Evolutionary conservation across 2,888 invertebrate genomes (phyloP).

Genomic region (Fissipunctia ypsillon): DNA sequence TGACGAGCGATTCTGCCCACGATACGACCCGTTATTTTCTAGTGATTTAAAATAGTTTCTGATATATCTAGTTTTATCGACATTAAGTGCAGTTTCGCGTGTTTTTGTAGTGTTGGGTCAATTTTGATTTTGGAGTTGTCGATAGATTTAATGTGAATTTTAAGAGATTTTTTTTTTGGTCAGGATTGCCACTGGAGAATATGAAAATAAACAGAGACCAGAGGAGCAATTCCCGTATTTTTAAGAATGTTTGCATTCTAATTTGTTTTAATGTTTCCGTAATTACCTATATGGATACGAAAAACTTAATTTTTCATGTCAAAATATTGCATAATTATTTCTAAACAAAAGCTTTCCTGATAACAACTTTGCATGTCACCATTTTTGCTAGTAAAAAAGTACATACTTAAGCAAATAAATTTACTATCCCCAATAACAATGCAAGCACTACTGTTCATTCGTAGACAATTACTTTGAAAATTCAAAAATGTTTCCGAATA

Average conservation of each 20-base stretch:
- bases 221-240: not conserved
- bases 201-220: too few species aligned
- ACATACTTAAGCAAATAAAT: not conserved
- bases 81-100: slow-evolving; percentile 85
- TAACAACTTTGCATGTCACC: not conserved
- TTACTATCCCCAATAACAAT: not conserved
- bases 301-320: not conserved
- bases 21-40: slow-evolving; percentile 73
- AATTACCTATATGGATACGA: not conserved
- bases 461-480: slow-evolving; percentile 5
- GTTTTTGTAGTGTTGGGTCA: slow-evolving; percentile 60
- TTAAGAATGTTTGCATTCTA: not conserved
- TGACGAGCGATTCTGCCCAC: slow-evolving; percentile 80
- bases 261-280: not conserved
- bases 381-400: not conserved
- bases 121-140: slow-evolving; percentile 14
- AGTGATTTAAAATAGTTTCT: slow-evolving; percentile 84
- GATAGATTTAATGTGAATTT: slow-evolving; percentile 23
- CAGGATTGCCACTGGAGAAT: not conserved
- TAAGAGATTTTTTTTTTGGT: not conserved
- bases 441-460: not conserved
- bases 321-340: not conserved
- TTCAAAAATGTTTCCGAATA: slow-evolving; percentile 29
- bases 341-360: not conserved
- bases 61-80: slow-evolving; percentile 76